These are phyloP conservation scores for Spilarctia lutea DNA, from an alignment of 2,888 invertebrate species.

Conservation along the genomic window DNA sequence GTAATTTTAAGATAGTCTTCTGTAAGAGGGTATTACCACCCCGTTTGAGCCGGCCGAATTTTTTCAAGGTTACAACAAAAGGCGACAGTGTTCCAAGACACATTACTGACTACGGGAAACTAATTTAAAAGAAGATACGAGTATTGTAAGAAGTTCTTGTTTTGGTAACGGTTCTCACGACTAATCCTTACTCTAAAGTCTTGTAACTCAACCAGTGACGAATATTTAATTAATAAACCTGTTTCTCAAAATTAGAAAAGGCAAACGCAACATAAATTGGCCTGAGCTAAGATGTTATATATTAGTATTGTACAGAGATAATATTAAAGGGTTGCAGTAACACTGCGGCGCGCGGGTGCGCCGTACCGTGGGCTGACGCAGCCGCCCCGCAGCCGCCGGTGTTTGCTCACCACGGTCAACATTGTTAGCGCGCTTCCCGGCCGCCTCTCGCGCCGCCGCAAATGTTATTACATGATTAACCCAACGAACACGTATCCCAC, in stretches of 20 bases:
- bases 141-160: not conserved
- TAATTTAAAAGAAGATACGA: not conserved
- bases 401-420: conserved; percentile 82
- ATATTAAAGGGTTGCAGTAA: conserved; percentile 60
- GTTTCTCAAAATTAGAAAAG: not conserved
- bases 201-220: not conserved
- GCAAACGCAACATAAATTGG: not conserved
- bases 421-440: conserved; percentile 74
- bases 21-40: too few species aligned
- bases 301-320: conserved; percentile 13
- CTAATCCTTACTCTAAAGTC: not conserved
- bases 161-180: not conserved
- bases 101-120: not conserved
- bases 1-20: too few species aligned
- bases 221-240: not conserved
- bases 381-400: conserved; percentile 74
- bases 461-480: conserved; percentile 83
- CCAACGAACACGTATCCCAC: conserved; percentile 71
- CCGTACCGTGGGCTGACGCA: conserved; percentile 76
- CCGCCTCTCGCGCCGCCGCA: conserved; percentile 46
- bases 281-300: conserved; percentile 12
- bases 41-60: not conserved
- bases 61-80: not conserved
- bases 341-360: conserved; percentile 63
- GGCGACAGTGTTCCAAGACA: not conserved